Evolutionary conservation across 2,888 invertebrate species (phyloP).

Genomic region (Volucella inflata): DNA sequence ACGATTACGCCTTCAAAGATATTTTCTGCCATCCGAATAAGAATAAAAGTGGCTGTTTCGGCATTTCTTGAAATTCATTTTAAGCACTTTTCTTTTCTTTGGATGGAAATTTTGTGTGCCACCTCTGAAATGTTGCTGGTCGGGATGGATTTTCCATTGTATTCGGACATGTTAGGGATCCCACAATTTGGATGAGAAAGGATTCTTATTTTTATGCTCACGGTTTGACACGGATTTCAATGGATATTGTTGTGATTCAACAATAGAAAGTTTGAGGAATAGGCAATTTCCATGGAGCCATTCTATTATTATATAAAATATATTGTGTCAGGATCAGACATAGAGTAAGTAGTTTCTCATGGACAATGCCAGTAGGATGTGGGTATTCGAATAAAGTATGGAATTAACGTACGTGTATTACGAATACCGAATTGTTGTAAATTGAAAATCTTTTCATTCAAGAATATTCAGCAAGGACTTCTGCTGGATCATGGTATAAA

Average conservation of each 20-base stretch:
- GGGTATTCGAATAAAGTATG: too few relatives aligned
- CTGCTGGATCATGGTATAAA: too few relatives aligned
- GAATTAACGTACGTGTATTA: too few relatives aligned
- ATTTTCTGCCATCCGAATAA: background rate
- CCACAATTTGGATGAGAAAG: background rate
- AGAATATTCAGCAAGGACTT: too few relatives aligned
- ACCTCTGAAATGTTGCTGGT: conserved; percentile 12
- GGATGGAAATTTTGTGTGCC: conserved; percentile 12
- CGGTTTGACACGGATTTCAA: conserved; percentile 47
- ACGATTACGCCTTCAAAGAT: conserved; percentile 12
- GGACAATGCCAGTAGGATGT: too few relatives aligned
- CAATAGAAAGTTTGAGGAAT: conserved; percentile 32
- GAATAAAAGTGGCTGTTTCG: conserved; percentile 24
- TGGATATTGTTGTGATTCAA: conserved; percentile 37
- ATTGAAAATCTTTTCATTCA: too few relatives aligned
- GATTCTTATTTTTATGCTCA: conserved; percentile 21
- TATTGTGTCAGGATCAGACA: too few relatives aligned
- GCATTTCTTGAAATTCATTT: conserved; percentile 30
- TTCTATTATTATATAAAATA: too few relatives aligned
- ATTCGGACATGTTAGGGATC: conserved; percentile 4
- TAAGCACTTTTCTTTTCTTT: conserved; percentile 20
- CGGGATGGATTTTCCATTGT: conserved; percentile 12
- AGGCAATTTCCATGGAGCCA: too few relatives aligned
- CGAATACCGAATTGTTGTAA: too few relatives aligned
- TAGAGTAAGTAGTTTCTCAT: too few relatives aligned